Base-by-base conservation (phyloP, 1,140 invertebrate species). In the Cydia pomonella region DNA sequence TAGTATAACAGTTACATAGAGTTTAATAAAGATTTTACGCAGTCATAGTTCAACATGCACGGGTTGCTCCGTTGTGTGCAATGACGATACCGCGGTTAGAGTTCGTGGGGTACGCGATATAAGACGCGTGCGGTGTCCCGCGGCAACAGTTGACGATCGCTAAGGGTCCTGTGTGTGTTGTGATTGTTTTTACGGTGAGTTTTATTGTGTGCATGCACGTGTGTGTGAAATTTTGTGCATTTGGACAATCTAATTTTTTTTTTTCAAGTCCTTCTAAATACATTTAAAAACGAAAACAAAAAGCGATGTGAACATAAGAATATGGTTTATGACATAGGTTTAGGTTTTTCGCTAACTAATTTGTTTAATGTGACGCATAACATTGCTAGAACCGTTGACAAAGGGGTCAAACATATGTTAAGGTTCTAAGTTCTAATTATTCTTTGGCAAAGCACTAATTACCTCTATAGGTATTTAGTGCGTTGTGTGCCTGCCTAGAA, bases 81-180 rank as follows among this genome's bases (percentile, higher is more conserved):
- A 18, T 12, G 64, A 18, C 29, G 27, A n/a, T n/a, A 33, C 16
- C 29, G 53, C 74, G 76, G 74, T 80, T 83, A 79, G 80, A 82
- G 80, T 79, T 74, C 78, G 81, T 78, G 83, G 86, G 86, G 86
- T 87, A 80, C 80, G 76, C 86, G 41, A 89, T 91, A 91, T 90
- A 91, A 89, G 79, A 78, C 72, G 74, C 73, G 80, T 77, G 75
- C 72, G 78, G 82, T 75, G 80, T 74, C 81, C 82, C 84, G 85
- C 84, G 80, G 77, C 78, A 89, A 71, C 87, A 89, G 87, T 90
- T 77, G 80, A 75, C 80, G 77, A 81, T 82, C 83, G 76, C 80
- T 82, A 76, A 82, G 80, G 80, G 76, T 80, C 81, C 73, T 84
- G 82, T 85, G 77, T 79, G 79, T 84, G 79, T 78, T 81, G 87